A percentile compares a stretch with the other conserved stretches of the same genome.
Evolutionary conservation across 2,113 vertebrate species (phyloP).

Genomic region (Chrysochloris asiatica): DNA sequence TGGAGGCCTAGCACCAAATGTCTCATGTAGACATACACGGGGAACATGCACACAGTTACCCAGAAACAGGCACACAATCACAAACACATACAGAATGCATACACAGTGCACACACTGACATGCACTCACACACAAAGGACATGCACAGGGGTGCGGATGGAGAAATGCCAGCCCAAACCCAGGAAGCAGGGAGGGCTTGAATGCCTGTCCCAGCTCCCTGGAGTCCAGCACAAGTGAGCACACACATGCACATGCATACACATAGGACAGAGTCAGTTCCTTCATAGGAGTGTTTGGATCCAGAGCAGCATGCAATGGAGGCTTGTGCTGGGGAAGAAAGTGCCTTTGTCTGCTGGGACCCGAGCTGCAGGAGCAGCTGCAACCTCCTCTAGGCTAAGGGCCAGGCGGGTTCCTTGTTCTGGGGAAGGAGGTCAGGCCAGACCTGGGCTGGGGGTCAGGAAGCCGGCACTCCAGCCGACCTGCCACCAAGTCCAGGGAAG

Average conservation of each 20-base stretch:
- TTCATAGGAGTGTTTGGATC: background rate
- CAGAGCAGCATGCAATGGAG: background rate
- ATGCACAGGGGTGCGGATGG: background rate
- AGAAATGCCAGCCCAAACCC: background rate
- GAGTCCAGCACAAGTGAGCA: rapidly evolving
- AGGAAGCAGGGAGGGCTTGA: background rate
- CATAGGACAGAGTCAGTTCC: background rate
- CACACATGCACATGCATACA: rapidly evolving
- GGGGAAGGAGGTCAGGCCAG: slow-evolving; percentile 53
- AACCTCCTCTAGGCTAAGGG: slow-evolving; percentile 30
- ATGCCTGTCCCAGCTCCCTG: background rate
- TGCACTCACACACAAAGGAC: background rate
- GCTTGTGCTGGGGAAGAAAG: slow-evolving; percentile 57
- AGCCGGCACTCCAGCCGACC: background rate
- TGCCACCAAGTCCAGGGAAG: slow-evolving; percentile 1
- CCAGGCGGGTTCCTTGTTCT: slow-evolving; percentile 14
- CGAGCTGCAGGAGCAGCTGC: slow-evolving; percentile 35
- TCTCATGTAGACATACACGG: background rate
- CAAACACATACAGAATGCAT: background rate
- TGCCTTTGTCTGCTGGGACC: slow-evolving; percentile 66
- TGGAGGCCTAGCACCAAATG: background rate
- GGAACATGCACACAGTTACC: background rate
- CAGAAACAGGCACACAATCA: rapidly evolving
- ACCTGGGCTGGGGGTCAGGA: background rate
- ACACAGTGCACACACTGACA: background rate